Conservation (phyloP, 2,113 vertebrate genomes). For the Hipposideros armiger region DNA sequence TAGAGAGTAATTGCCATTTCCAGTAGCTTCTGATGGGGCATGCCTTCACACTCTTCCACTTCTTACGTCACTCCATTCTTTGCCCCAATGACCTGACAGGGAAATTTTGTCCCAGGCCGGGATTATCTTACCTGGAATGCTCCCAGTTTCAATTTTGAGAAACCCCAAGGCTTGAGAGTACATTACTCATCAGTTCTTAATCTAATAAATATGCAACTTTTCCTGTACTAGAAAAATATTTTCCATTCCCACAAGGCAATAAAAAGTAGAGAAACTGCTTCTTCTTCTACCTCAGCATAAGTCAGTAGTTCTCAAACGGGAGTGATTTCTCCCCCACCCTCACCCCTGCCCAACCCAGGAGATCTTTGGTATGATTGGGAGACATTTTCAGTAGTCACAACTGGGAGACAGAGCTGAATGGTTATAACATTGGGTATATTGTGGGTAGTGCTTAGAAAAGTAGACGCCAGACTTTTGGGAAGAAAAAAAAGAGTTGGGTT, state of each 20-base stretch:
- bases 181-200: conserved; percentile 3
- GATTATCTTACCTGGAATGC: background rate
- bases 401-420: background rate
- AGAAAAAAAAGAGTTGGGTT: background rate
- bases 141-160: conserved; percentile 54
- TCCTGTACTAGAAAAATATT: background rate
- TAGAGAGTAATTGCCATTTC: conserved; percentile 10
- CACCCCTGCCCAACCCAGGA: background rate
- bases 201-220: conserved; percentile 42
- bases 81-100: background rate
- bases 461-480: background rate
- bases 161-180: background rate
- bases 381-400: background rate
- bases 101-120: conserved; percentile 35
- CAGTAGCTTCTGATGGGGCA: background rate
- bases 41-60: background rate
- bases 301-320: background rate
- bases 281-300: background rate
- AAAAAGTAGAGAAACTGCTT: conserved; percentile 15
- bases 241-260: conserved; percentile 11
- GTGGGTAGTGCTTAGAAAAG: background rate
- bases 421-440: background rate
- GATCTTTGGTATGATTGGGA: background rate
- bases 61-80: background rate
- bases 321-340: background rate